phyloP scores from a whole-genome alignment of 2,888 invertebrate species.

The Harpagoxenus sublaevis region DNA sequence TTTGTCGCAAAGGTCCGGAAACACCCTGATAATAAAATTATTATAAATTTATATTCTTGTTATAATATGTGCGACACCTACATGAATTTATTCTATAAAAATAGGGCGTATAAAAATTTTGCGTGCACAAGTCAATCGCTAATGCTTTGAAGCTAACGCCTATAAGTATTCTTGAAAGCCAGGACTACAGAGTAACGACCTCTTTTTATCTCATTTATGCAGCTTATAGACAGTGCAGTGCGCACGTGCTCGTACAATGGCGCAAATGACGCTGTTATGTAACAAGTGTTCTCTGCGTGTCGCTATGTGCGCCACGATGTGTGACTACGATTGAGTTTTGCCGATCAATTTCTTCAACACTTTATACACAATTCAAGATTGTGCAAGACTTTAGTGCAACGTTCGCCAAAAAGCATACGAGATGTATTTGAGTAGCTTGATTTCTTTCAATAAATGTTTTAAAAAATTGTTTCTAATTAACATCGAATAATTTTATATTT shows the following conservation, averaged over 20 bases:
- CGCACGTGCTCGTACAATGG: conserved; percentile 42
- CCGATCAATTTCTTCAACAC: not conserved
- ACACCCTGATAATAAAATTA: not conserved
- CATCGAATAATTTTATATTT: not conserved
- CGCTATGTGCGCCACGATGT: conserved; percentile 1
- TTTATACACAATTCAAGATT: not conserved
- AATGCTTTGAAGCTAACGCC: not conserved
- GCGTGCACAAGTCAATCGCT: conserved; percentile 9
- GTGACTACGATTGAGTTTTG: conserved; percentile 15
- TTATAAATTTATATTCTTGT: not conserved
- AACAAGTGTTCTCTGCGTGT: conserved; percentile 37
- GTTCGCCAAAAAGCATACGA: not conserved
- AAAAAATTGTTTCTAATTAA: not conserved
- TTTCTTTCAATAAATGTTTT: not conserved
- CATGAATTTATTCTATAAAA: conserved; percentile 3
- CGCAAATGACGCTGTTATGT: conserved; percentile 40
- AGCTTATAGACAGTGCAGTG: conserved; percentile 41
- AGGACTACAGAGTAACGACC: conserved; percentile 39
- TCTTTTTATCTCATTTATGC: conserved; percentile 43
- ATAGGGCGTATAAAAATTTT: not conserved
- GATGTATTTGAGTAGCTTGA: not conserved
- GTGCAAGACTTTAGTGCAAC: not conserved
- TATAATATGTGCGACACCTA: not conserved
- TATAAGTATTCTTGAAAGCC: conserved; percentile 42
- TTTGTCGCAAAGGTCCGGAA: too few relatives aligned